Evolutionary conservation across 2,888 invertebrate species (phyloP).

Genomic region (Melanostoma mellinum): DNA sequence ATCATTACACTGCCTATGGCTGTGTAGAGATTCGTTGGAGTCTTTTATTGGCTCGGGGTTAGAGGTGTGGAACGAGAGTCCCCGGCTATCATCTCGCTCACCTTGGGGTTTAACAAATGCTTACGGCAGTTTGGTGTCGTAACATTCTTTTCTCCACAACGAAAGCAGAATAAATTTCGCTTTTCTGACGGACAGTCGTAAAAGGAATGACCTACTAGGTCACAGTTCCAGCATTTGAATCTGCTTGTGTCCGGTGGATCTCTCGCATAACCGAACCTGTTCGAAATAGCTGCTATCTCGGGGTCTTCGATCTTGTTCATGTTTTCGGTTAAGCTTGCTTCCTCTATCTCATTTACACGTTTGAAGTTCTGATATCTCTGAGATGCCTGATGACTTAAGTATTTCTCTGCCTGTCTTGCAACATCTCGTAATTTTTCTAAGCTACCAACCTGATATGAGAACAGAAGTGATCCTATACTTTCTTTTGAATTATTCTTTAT

Average conservation of each 20-base stretch:
- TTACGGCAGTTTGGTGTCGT: constrained; percentile 6
- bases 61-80: constrained; percentile 24
- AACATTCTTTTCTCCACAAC: constrained; percentile 25
- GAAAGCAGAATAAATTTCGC: constrained; percentile 24
- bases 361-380: neutral
- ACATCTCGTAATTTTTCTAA: constrained; percentile 1
- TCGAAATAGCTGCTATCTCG: neutral
- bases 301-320: neutral
- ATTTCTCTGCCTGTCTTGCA: neutral
- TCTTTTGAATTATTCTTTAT: constrained; percentile 21
- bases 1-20: constrained; percentile 3
- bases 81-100: constrained; percentile 14
- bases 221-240: constrained; percentile 20
- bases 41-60: constrained; percentile 23
- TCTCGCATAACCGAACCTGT: neutral
- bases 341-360: neutral
- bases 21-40: neutral
- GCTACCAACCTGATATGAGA: neutral
- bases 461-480: neutral
- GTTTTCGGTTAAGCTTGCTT: neutral
- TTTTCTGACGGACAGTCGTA: constrained; percentile 9
- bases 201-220: constrained; percentile 15
- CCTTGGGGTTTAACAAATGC: constrained; percentile 20
- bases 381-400: neutral
- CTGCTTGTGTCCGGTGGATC: neutral